These are phyloP conservation scores for Marisa cornuarietis DNA, from an alignment of 1,140 invertebrate genomes.

Conservation along the genomic window DNA sequence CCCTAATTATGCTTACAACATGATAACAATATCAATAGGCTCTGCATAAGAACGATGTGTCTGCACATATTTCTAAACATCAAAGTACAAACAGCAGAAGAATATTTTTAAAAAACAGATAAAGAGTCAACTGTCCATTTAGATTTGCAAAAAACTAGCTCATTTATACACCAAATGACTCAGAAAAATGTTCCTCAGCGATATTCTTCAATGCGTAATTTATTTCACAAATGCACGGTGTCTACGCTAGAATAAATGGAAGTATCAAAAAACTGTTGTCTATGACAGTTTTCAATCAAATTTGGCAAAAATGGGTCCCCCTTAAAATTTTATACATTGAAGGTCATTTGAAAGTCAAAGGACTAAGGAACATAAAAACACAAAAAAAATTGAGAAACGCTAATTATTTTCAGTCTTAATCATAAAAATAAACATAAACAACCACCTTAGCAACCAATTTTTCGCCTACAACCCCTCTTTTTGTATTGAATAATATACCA, in stretches of 20 bases:
- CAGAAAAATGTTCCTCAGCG: neutral
- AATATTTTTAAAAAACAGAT: neutral
- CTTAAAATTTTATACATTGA: conserved; percentile 19
- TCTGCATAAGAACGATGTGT: too few species aligned
- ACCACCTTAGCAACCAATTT: neutral
- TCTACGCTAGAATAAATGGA: neutral
- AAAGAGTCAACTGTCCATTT: neutral
- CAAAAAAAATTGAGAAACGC: conserved; percentile 9
- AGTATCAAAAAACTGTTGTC: neutral
- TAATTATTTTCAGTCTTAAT: conserved; percentile 8
- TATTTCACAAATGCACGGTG: neutral
- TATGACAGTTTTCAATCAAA: conserved; percentile 6
- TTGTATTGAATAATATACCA: neutral
- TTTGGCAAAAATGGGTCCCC: conserved; percentile 35
- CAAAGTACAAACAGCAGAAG: neutral
- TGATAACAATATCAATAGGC: neutral
- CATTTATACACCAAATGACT: neutral
- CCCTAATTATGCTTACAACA: neutral
- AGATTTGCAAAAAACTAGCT: neutral
- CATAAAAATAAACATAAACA: conserved; percentile 11
- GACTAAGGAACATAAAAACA: neutral
- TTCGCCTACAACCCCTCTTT: neutral
- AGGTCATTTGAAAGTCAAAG: conserved; percentile 39
- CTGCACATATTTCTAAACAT: neutral
- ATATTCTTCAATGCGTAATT: neutral